Evolutionary conservation across 2,888 invertebrate genomes (phyloP), one percentile per base, ranked within the genome.

Genomic region (Apeira syringaria): DNA sequence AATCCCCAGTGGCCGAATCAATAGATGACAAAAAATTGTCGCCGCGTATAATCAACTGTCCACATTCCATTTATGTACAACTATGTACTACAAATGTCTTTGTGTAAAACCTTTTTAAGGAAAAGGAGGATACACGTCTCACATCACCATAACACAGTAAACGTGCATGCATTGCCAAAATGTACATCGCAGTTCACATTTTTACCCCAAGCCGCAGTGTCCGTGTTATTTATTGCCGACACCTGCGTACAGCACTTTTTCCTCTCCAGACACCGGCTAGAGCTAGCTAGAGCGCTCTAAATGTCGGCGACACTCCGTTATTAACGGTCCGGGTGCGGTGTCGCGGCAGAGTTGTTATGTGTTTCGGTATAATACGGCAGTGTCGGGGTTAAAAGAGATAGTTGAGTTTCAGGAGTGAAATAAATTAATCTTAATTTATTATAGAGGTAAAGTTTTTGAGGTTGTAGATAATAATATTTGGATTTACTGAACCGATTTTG

Each of bases 241-340:
- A 79, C 80, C 80, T 79, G 79, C 72, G 66, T 60, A 56, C 59
- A 56, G 59, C 68, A 63, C 61, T 66, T 70, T 68, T 74, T 66
- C 63, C 59, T 57, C 50, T 43, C 41, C 26, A 43, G 73, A 66
- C 67, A 68, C 64, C 55, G 58, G 48, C 33, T 46, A 31, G 59
- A 65, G 68, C 56, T 8, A 18, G 44, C 38, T 46, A 31, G 59
- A 65, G 68, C 56, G 55, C 61, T 65, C 65, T 68, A 58, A 60
- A 61, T 76, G 78, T 66, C 62, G 50, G 47, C 63, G 74, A 71
- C 75, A 79, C 64, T 59, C 50, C 55, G 60, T 74, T 78, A 80
- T 80, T 74, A 75, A 80, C 73, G 70, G 71, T 55, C 56, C 55
- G 44, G 28, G 33, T 48, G 52, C 42, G 55, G 50, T 56, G 57